phyloP scores from a whole-genome alignment of 2,888 invertebrate genomes.

The Coenonympha arcania region DNA sequence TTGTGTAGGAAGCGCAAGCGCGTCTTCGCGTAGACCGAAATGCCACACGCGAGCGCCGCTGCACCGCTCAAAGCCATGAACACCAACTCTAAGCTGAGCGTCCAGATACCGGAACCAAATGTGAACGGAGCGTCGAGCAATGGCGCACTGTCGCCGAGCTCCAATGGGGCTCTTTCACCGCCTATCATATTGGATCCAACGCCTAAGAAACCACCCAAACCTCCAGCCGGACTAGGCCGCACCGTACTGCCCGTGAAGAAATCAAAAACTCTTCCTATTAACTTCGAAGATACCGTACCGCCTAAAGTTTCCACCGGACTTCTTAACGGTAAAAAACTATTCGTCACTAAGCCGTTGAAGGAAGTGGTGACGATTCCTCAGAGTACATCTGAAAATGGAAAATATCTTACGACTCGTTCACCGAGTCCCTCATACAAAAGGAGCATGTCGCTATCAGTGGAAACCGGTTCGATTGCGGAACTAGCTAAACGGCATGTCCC shows the following conservation, averaged over 20 bases:
- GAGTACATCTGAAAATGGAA: constrained; percentile 43
- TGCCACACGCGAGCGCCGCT: constrained; percentile 60
- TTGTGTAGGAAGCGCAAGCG: constrained; percentile 59
- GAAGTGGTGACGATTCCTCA: constrained; percentile 59
- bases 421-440: constrained; percentile 59
- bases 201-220: constrained; percentile 63
- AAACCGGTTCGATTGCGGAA: constrained; percentile 68
- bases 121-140: constrained; percentile 33
- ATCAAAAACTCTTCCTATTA: constrained; percentile 63
- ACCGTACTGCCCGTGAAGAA: constrained; percentile 64
- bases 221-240: constrained; percentile 50
- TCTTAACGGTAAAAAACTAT: constrained; percentile 55
- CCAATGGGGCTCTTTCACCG: constrained; percentile 58
- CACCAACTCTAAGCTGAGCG: constrained; percentile 43
- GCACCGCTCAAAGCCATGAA: constrained; percentile 33
- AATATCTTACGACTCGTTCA: constrained; percentile 47
- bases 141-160: constrained; percentile 43
- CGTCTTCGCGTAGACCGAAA: constrained; percentile 42
- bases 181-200: constrained; percentile 56
- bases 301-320: constrained; percentile 45
- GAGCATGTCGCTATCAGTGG: constrained; percentile 58
- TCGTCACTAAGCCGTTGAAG: constrained; percentile 60
- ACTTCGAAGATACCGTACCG: constrained; percentile 60
- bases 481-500: constrained; percentile 62
- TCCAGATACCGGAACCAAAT: constrained; percentile 56